phyloP scores from a whole-genome alignment of 2,113 vertebrate genomes.

The Trogon melanurus region DNA sequence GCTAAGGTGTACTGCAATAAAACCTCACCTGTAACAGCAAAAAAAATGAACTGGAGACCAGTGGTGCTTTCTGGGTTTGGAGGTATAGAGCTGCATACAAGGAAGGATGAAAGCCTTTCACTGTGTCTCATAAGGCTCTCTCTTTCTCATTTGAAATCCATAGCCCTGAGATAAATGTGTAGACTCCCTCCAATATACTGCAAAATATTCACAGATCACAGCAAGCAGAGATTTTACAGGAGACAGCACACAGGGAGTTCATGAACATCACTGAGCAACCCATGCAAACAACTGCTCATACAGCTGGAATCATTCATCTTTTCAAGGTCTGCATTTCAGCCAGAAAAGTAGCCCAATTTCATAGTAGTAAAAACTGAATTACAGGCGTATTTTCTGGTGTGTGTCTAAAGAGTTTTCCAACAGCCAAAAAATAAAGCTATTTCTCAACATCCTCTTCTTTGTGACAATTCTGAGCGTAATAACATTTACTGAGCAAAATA shows the following conservation, averaged over 20 bases:
- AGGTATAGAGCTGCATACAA: background rate
- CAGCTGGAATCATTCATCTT: background rate
- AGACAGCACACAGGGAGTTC: background rate
- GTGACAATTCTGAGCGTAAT: background rate
- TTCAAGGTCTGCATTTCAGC: background rate
- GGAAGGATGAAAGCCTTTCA: background rate
- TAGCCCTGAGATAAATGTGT: background rate
- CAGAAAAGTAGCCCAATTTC: background rate
- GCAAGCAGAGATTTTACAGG: background rate
- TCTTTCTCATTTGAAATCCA: background rate
- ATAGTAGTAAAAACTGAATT: background rate
- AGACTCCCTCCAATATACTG: background rate
- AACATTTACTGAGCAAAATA: background rate
- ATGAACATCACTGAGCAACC: background rate
- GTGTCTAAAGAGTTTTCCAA: background rate
- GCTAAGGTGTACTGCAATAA: background rate
- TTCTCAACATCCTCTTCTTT: background rate
- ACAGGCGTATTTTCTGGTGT: background rate
- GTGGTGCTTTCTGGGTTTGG: background rate
- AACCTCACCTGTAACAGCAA: rapidly evolving
- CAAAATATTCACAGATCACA: background rate
- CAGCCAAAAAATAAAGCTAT: background rate
- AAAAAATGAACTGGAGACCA: background rate
- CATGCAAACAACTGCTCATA: background rate
- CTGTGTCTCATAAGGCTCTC: background rate